Evolutionary conservation across 2,797 vertebrate genomes (phyloP), one percentile per base, ranked within the genome.

Genomic region (Chelmon rostratus): DNA sequence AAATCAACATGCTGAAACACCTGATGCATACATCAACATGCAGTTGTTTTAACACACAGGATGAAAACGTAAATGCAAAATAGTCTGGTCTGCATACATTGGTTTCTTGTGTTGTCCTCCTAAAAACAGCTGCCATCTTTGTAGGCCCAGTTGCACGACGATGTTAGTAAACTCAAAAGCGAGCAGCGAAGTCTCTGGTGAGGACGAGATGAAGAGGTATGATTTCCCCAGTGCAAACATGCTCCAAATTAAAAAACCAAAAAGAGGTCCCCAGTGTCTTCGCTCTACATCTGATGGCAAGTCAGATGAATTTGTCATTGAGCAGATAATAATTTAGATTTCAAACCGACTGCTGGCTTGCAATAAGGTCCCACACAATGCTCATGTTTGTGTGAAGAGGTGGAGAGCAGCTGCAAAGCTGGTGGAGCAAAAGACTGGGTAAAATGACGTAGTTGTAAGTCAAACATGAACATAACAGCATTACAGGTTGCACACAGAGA

Each of bases 241-340:
- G 94, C 91, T 94, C 92, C 93, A 96, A 95, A 95, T 95, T 94
- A 94, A 93, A 31, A 92, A 94, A 80, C 90, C 88, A 91, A 93
- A 94, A 92, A 67, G 66, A 78, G 53, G 70, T 94, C 94, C 91
- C 93, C 64, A n/a, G 87, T 84, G 94, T 89, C 77, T 91, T 80
- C 37, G 82, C 77, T 91, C 90, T 85, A 88, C 92, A 91, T 95
- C 81, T 88, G 88, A 92, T 81, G 78, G 76, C 72, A 52, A 89
- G 88, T 83, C 83, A 88, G 90, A 92, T 90, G 76, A 88, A 92
- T 94, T 93, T 94, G 86, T 93, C 86, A 93, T 92, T 93, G 91
- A 91, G 90, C 76, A 84, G 86, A 94, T 90, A 82, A 86, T 79
- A 84, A 89, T 86, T 77, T 57, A 73, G 19, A 78, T 91, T 84